A percentile compares a stretch with the other conserved stretches of the same genome.
Conservation (phyloP, 92 coral and sea anemone species). For the Palythoa heliodiscus region DNA sequence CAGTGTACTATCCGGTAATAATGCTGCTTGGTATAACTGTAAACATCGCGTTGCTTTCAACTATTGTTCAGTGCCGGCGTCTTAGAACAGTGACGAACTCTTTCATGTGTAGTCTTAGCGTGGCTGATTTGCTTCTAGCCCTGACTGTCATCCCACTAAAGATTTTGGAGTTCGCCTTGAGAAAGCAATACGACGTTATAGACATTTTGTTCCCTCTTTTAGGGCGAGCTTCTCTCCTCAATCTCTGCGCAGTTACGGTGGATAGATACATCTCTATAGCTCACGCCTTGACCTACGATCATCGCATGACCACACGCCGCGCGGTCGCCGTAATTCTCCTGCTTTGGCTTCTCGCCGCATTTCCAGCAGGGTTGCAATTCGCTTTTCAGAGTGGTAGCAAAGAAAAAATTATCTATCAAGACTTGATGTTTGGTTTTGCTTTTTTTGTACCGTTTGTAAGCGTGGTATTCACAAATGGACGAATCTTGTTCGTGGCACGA, state of each 20-base stretch:
- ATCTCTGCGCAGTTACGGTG: constrained; percentile 88
- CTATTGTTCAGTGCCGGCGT: constrained; percentile 69
- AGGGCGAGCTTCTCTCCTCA: constrained; percentile 91
- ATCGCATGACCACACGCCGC: constrained; percentile 59
- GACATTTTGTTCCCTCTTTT: constrained; percentile 77
- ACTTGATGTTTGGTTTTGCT: constrained; percentile 71
- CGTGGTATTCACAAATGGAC: constrained; percentile 67
- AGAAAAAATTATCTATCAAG: constrained; percentile 57
- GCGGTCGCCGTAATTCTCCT: constrained; percentile 62
- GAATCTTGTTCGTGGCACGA: constrained; percentile 79
- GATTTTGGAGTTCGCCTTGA: constrained; percentile 52
- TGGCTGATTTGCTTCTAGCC: constrained; percentile 88
- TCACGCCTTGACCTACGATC: constrained; percentile 75
- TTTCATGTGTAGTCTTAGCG: constrained; percentile 78
- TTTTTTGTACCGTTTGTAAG: constrained; percentile 80
- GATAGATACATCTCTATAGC: constrained; percentile 89
- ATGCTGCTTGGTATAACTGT: constrained; percentile 60
- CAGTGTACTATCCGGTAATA: constrained; percentile 53
- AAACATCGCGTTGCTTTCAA: constrained; percentile 67
- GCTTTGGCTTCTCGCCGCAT: constrained; percentile 75
- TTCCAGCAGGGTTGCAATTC: constrained; percentile 70
- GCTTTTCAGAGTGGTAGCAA: constrained; percentile 36
- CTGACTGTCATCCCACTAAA: constrained; percentile 70
- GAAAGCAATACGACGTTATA: constrained; percentile 29
- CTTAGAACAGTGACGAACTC: constrained; percentile 85